Base-by-base conservation (phyloP, 2,113 vertebrate species). In the Rhynchomys soricoides region DNA sequence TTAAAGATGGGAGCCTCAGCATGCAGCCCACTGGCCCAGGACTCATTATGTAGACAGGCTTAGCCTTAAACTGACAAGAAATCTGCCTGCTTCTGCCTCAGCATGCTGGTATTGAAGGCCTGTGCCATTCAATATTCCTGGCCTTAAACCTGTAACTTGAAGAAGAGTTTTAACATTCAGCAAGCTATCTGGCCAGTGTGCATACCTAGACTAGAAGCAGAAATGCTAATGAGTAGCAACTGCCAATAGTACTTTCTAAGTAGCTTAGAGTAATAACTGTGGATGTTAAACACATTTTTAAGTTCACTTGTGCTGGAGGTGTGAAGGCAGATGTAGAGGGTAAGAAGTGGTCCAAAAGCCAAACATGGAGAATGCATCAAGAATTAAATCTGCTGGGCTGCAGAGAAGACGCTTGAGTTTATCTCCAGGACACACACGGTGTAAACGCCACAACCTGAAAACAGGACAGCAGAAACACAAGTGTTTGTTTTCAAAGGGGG, bases 221-320 rank as follows among this genome's bases (percentile, higher is more conserved):
- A 85, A 77, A n/a, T 64, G 52, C 94, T 64, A 74, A 29, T 82
- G 71, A 50, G 57, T 37, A 64, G 94, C 13, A 92, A 22, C 9
- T 68, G n/a, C 15, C 91, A 50, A 48, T 48, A 73, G 11, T 70
- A 85, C 86, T 89, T 88, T n/a, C n/a, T 50, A 88, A 91, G 71
- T 93, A 70, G 94, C 37, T 13, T 64, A 74, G 40, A 64, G 79
- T 85, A 94, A 64, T 81, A 59, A 93, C 37, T 73, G 55, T 88
- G 83, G 29, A 37, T 45, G 79, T 64, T 78, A 34, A 88, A 79
- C 57, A 26, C 64, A 62, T 37, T 68, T 75, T 75, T 48, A 31
- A 74, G 19, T 48, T 7, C 43, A 48, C 24, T 48, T 75, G 73
- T 45, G 43, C 24, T 74, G 43, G 26, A 24, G 24, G 43, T 45